These are phyloP conservation scores for Schizopygopsis pylzovi DNA, from an alignment of 2,797 vertebrate genomes.

Conservation along the genomic window DNA sequence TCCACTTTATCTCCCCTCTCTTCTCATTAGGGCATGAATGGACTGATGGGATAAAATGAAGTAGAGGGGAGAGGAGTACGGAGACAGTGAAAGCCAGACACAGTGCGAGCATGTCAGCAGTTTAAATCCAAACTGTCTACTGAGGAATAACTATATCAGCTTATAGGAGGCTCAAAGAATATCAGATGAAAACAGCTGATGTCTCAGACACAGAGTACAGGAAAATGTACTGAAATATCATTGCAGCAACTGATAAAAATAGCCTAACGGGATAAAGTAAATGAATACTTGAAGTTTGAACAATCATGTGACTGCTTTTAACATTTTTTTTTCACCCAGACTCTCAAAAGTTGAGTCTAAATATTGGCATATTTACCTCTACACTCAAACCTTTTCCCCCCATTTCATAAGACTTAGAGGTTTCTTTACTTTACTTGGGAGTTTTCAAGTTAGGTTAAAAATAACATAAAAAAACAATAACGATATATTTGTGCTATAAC, in stretches of 20 bases:
- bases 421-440: background rate
- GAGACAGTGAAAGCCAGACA: constrained; percentile 15
- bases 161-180: constrained; percentile 9
- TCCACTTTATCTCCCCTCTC: constrained; percentile 17
- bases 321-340: background rate
- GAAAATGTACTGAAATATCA: constrained; percentile 25
- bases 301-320: background rate
- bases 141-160: constrained; percentile 5
- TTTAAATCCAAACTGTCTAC: constrained; percentile 26
- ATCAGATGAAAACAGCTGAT: constrained; percentile 5
- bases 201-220: background rate
- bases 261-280: background rate
- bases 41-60: constrained; percentile 31
- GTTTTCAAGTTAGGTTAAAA: too few species aligned
- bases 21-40: constrained; percentile 9
- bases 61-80: background rate
- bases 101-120: constrained; percentile 30
- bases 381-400: background rate
- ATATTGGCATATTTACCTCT: background rate
- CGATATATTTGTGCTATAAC: too few species aligned
- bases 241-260: background rate
- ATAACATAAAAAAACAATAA: too few species aligned
- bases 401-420: background rate
- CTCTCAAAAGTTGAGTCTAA: background rate
- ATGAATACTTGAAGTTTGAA: background rate